These are phyloP conservation scores for Trichacis sp. DNA, from an alignment of 2,888 invertebrate genomes.

Conservation along the genomic window DNA sequence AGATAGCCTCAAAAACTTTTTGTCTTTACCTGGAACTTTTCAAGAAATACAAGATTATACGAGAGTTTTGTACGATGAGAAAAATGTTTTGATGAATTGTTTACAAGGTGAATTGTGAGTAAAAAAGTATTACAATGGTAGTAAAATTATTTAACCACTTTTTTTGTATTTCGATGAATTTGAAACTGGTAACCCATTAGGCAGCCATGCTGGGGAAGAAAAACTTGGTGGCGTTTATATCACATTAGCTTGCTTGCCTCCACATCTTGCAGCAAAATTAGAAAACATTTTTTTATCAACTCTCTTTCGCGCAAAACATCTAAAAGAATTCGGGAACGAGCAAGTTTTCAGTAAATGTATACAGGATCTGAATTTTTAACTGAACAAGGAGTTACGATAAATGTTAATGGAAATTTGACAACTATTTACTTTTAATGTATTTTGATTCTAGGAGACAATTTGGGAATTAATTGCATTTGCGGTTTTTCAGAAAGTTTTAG, in stretches of 20 bases:
- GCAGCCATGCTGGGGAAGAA: constrained; percentile 32
- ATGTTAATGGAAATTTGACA: constrained; percentile 3
- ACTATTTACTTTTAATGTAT: constrained; percentile 23
- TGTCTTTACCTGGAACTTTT: constrained; percentile 18
- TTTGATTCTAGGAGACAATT: constrained; percentile 18
- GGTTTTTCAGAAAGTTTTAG: constrained; percentile 16
- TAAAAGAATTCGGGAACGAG: constrained; percentile 32
- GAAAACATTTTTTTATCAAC: constrained; percentile 31
- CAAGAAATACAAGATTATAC: constrained; percentile 16
- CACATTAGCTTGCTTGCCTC: constrained; percentile 30
- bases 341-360: constrained; percentile 32
- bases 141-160: constrained; percentile 16
- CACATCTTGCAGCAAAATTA: constrained; percentile 25
- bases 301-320: constrained; percentile 30
- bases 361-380: constrained; percentile 26
- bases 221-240: constrained; percentile 40
- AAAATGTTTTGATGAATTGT: constrained; percentile 9
- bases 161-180: constrained; percentile 22
- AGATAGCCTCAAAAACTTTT: constrained; percentile 16
- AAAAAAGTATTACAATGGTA: constrained; percentile 11
- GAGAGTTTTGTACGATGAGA: constrained; percentile 8
- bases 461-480: constrained; percentile 15
- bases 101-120: constrained; percentile 19
- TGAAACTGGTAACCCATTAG: constrained; percentile 20
- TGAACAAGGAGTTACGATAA: constrained; percentile 21